Evolutionary conservation across 2,888 invertebrate genomes (phyloP).

Genomic region (Auanema sp.): DNA sequence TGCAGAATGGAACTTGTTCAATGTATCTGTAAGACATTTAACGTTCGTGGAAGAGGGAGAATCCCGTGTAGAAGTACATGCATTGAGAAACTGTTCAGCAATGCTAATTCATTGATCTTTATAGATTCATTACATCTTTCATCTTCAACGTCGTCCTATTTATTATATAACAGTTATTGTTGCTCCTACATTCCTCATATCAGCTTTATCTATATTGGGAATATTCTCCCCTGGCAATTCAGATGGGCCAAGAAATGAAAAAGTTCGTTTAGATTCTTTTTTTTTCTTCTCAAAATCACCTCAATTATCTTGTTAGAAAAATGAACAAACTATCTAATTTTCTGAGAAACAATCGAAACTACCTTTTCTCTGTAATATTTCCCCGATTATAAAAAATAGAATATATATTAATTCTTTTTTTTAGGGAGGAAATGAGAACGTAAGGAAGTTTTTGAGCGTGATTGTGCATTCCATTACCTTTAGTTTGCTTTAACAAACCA

Average conservation of each 20-base stretch:
- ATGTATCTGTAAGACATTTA: slow-evolving; percentile 57
- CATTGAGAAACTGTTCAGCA: not conserved
- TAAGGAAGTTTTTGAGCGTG: slow-evolving; percentile 1
- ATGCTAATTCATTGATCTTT: not conserved
- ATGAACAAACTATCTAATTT: not conserved
- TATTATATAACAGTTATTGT: slow-evolving; percentile 60
- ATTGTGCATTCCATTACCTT: not conserved
- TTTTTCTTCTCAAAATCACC: slow-evolving; percentile 4
- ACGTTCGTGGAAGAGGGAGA: slow-evolving; percentile 51
- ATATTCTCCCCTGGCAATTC: slow-evolving; percentile 57
- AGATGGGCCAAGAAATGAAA: slow-evolving; percentile 57
- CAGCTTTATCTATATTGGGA: slow-evolving; percentile 55
- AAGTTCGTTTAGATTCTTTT: slow-evolving; percentile 22
- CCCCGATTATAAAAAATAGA: too few species aligned
- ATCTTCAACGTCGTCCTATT: slow-evolving; percentile 53
- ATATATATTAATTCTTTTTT: not conserved
- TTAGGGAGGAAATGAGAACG: slow-evolving; percentile 4
- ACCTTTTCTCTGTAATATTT: too few species aligned
- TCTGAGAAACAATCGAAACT: not conserved
- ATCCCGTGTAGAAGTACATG: slow-evolving; percentile 27
- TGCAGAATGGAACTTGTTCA: slow-evolving; percentile 58
- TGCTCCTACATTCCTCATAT: slow-evolving; percentile 57
- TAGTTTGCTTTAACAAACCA: slow-evolving; percentile 1
- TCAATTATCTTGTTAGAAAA: slow-evolving; percentile 7
- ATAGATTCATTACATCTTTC: slow-evolving; percentile 58